phyloP scores from a whole-genome alignment of 1,140 invertebrate species.

The Calephelis virginiensis region DNA sequence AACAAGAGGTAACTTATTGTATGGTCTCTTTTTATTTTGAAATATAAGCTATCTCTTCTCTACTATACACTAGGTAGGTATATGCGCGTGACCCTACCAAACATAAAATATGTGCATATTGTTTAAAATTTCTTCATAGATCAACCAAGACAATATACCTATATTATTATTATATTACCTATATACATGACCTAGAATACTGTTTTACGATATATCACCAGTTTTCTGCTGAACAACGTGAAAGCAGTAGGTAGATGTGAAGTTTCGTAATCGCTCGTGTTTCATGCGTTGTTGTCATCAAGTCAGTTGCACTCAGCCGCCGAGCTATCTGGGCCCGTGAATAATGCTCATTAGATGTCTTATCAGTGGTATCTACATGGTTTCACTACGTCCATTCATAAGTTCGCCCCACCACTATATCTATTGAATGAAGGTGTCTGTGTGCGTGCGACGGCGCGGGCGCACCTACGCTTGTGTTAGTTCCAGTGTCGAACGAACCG shows the following conservation, averaged over 20 bases:
- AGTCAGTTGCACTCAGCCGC: constrained; percentile 17
- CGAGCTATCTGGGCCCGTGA: constrained; percentile 30
- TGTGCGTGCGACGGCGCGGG: constrained; percentile 60
- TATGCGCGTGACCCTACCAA: too few species aligned
- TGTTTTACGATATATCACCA: not conserved
- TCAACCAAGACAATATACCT: not conserved
- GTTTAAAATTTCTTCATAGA: not conserved
- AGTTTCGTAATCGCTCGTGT: constrained; percentile 6
- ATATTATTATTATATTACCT: too few species aligned
- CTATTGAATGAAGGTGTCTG: constrained; percentile 54
- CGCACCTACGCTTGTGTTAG: constrained; percentile 45
- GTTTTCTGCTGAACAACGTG: constrained; percentile 10
- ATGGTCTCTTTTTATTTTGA: too few species aligned
- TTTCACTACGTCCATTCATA: constrained; percentile 75
- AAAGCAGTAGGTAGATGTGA: not conserved
- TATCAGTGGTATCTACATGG: constrained; percentile 68
- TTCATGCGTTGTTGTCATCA: constrained; percentile 12
- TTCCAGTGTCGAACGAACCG: constrained; percentile 52
- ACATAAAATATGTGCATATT: not conserved
- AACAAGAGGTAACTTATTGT: too few species aligned
- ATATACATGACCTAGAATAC: constrained; percentile 9
- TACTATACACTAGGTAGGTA: too few species aligned
- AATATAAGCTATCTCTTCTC: too few species aligned
- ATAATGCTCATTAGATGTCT: constrained; percentile 46
- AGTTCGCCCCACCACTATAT: constrained; percentile 51